Conservation (phyloP, 2,888 invertebrate species). For the Xestia rhomboidea region DNA sequence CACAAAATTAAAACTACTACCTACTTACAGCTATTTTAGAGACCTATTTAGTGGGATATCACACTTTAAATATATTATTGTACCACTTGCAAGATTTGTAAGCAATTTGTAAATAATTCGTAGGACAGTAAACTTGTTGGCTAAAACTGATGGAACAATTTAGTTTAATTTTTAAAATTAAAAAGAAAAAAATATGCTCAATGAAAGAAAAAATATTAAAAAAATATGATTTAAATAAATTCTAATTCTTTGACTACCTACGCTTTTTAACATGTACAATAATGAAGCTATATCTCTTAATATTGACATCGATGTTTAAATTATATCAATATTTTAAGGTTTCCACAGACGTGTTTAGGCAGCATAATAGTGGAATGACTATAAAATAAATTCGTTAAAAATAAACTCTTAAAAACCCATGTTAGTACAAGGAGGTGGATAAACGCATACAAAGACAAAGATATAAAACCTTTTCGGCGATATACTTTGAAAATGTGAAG, state of each 20-base stretch:
- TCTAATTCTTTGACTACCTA: background rate
- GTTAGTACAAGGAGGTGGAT: conserved; percentile 54
- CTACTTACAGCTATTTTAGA: conserved; percentile 72
- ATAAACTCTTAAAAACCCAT: conserved; percentile 50
- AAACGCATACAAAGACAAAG: conserved; percentile 39
- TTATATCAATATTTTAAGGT: background rate
- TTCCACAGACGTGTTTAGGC: conserved; percentile 34
- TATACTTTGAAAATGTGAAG: conserved; percentile 33
- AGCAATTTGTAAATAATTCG: conserved; percentile 44
- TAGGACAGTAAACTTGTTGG: conserved; percentile 37
- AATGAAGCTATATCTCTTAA: background rate
- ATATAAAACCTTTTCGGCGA: conserved; percentile 21
- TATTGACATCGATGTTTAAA: background rate
- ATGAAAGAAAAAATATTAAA: conserved; percentile 7
- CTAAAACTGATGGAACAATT: conserved; percentile 21
- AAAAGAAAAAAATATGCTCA: conserved; percentile 1
- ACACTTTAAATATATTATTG: conserved; percentile 69
- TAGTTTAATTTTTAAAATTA: conserved; percentile 5
- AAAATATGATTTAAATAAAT: background rate
- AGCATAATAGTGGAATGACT: conserved; percentile 57
- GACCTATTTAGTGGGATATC: conserved; percentile 68
- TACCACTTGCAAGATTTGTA: conserved; percentile 57
- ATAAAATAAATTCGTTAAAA: conserved; percentile 56
- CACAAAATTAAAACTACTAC: conserved; percentile 64
- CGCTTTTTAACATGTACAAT: background rate